Percentiles rank a stretch among this genome's conserved stretches.
These are phyloP conservation scores for Proisotoma minuta DNA, from an alignment of 2,888 invertebrate species.

Conservation along the genomic window DNA sequence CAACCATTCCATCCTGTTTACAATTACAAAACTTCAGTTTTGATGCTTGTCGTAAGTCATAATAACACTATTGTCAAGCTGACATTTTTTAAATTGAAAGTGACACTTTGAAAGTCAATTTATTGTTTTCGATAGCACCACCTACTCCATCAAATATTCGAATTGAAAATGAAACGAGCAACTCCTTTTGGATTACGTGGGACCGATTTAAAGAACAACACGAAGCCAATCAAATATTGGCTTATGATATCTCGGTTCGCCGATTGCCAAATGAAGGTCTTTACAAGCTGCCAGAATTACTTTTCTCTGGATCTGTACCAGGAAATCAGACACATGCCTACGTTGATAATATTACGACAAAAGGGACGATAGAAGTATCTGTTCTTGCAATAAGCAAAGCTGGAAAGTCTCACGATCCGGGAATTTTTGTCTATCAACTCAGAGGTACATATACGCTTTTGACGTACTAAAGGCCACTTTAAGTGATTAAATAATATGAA, in stretches of 20 bases:
- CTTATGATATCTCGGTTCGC: conserved; percentile 30
- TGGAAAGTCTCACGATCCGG: conserved; percentile 15
- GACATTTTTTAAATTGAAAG: neutral
- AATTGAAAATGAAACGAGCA: conserved; percentile 18
- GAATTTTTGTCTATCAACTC: no score
- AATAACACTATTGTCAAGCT: neutral
- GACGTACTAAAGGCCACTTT: no score
- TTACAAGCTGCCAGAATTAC: neutral
- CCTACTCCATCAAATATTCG: conserved; percentile 25
- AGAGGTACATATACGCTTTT: no score
- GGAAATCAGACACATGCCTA: conserved; percentile 25
- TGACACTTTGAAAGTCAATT: neutral
- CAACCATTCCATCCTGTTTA: conserved; percentile 31
- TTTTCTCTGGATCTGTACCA: conserved; percentile 16
- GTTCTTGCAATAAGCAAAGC: conserved; percentile 28
- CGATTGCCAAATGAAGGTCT: neutral
- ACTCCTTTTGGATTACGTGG: conserved; percentile 30
- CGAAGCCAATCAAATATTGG: conserved; percentile 14
- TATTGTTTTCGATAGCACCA: conserved; percentile 26
- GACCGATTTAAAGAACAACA: conserved; percentile 23
- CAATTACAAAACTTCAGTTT: conserved; percentile 27
- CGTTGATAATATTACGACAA: conserved; percentile 17
- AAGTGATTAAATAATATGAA: no score
- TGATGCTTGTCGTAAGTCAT: conserved; percentile 32
- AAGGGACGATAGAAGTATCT: conserved; percentile 24